phyloP scores from a whole-genome alignment of 2,113 vertebrate genomes.

The Syrmaticus mikado region DNA sequence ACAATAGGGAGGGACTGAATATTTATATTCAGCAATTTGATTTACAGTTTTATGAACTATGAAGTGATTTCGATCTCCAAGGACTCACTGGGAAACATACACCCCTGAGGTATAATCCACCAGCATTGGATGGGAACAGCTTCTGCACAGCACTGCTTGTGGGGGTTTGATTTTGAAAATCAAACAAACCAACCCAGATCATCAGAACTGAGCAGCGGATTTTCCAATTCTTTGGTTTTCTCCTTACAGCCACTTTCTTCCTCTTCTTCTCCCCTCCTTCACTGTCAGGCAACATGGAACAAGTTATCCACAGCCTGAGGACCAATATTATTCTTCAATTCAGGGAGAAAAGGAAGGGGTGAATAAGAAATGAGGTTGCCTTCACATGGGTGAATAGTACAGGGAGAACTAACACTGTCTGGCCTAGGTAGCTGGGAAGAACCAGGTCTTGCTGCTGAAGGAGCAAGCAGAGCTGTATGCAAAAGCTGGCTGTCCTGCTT shows the following conservation, averaged over 20 bases:
- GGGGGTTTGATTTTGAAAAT: background rate
- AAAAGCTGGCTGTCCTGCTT: background rate
- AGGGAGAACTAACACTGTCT: background rate
- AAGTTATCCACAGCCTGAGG: background rate
- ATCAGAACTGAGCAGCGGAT: background rate
- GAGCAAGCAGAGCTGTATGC: background rate
- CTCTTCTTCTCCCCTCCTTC: background rate
- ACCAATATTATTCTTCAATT: background rate
- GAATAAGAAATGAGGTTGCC: background rate
- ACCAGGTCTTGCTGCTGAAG: background rate
- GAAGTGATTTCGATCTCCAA: background rate
- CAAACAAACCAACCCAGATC: background rate
- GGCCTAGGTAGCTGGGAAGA: background rate
- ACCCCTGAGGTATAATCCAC: background rate
- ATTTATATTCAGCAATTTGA: background rate
- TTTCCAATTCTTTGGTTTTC: background rate
- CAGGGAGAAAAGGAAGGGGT: background rate
- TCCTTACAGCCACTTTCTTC: background rate
- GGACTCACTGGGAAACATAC: background rate
- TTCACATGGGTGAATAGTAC: background rate
- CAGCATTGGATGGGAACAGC: background rate
- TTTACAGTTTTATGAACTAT: background rate
- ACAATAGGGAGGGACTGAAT: background rate
- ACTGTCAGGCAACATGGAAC: background rate
- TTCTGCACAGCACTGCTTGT: background rate